Conservation (phyloP, 2,113 vertebrate species). For the Brachyhypopomus occidentalis region DNA sequence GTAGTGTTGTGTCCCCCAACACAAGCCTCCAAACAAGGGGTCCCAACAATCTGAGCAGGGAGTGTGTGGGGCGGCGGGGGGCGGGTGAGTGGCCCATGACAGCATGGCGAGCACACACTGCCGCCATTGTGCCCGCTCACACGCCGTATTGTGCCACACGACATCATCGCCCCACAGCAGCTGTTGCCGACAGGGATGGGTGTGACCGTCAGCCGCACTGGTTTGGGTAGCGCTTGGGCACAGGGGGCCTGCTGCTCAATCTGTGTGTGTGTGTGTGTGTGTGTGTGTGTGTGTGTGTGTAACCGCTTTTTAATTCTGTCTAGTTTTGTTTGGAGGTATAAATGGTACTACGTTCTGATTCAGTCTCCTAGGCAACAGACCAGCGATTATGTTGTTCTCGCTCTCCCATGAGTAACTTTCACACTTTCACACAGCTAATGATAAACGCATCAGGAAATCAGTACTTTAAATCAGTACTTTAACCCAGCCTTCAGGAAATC, state of each 20-base stretch:
- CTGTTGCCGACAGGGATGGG: constrained; percentile 72
- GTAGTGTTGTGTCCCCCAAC: constrained; percentile 47
- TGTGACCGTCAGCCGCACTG: constrained; percentile 70
- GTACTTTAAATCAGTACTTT: not conserved
- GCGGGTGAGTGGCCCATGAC: constrained; percentile 65
- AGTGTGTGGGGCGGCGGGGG: constrained; percentile 26
- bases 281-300: constrained; percentile 35
- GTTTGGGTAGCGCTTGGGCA: constrained; percentile 69
- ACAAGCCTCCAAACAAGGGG: constrained; percentile 62
- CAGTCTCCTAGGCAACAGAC: constrained; percentile 14
- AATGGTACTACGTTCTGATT: constrained; percentile 36
- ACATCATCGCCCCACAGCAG: constrained; percentile 76
- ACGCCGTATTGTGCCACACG: constrained; percentile 69
- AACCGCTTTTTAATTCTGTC: constrained; percentile 8
- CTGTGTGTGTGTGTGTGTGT: constrained; percentile 53
- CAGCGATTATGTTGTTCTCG: not conserved
- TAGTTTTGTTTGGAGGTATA: constrained; percentile 7
- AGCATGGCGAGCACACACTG: constrained; percentile 71
- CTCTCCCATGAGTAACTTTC: not conserved
- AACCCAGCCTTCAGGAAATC: not conserved
- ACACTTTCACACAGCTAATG: not conserved
- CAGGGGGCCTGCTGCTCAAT: constrained; percentile 57
- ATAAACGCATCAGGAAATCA: not conserved
- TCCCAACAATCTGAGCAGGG: constrained; percentile 57
- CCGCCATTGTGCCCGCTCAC: constrained; percentile 70